Evolutionary conservation across 1,140 invertebrate genomes (phyloP).

Genomic region (Augochlora pura): DNA sequence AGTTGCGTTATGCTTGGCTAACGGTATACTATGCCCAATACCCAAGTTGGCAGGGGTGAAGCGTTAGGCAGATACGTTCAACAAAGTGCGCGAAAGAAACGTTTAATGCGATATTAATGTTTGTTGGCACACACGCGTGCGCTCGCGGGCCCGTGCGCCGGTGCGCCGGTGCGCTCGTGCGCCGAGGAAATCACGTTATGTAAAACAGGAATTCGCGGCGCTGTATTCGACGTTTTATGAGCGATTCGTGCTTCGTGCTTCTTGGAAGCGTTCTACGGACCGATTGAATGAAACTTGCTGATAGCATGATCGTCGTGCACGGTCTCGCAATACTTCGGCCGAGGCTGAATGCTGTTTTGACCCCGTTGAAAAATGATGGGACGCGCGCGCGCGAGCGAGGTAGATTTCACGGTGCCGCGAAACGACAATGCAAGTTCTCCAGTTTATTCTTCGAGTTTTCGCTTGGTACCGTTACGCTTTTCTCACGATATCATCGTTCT

Average conservation of each 20-base stretch:
- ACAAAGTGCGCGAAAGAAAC: background rate
- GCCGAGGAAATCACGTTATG: background rate
- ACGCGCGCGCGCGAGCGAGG: background rate
- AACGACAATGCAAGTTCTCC: background rate
- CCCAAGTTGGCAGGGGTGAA: slow-evolving; percentile 14
- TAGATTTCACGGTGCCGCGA: background rate
- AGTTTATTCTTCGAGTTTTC: too few species aligned
- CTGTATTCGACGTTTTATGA: background rate
- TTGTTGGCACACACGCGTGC: background rate
- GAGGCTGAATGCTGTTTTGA: background rate
- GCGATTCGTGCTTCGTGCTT: background rate
- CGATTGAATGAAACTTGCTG: background rate
- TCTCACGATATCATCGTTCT: too few species aligned
- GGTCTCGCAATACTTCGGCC: background rate
- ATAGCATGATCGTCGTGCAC: background rate
- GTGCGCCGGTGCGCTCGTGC: background rate
- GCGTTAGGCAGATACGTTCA: background rate
- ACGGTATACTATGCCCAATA: slow-evolving; percentile 39
- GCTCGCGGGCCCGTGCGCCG: too few species aligned
- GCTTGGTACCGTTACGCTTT: background rate
- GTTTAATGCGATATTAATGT: slow-evolving; percentile 14
- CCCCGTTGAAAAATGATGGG: background rate
- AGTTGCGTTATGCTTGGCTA: slow-evolving; percentile 37
- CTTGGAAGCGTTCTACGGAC: background rate
- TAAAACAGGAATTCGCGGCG: slow-evolving; percentile 12